Conservation (phyloP, 2,888 invertebrate genomes). For the Lithophane leautieri region DNA sequence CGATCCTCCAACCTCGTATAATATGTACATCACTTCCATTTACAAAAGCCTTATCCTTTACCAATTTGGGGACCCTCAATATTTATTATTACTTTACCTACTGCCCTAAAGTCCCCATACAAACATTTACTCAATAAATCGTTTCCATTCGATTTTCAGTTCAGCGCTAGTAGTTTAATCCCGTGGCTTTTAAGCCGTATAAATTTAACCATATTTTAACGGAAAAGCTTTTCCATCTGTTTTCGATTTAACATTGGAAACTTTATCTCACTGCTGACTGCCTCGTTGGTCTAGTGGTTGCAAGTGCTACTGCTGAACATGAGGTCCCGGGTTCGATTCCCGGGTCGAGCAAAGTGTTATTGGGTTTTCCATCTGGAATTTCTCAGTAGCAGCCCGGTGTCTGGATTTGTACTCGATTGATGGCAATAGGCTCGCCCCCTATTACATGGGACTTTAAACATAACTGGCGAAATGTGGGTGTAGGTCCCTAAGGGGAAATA, state of each 20-base stretch:
- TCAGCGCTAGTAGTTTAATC: conserved; percentile 18
- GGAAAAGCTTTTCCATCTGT: conserved; percentile 1
- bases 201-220: conserved; percentile 36
- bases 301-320: too few relatives aligned
- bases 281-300: too few relatives aligned
- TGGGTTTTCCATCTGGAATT: too few relatives aligned
- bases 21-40: background rate
- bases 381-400: too few relatives aligned
- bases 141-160: conserved; percentile 39
- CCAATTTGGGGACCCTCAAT: conserved; percentile 10
- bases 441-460: too few relatives aligned
- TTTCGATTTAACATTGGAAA: background rate
- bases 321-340: too few relatives aligned
- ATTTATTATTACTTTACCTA: background rate
- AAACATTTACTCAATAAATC: conserved; percentile 18
- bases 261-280: conserved; percentile 73
- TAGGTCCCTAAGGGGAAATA: too few relatives aligned
- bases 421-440: too few relatives aligned
- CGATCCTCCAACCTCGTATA: conserved; percentile 4
- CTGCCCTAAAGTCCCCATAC: background rate
- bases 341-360: too few relatives aligned
- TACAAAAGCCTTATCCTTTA: conserved; percentile 4
- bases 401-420: too few relatives aligned
- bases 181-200: conserved; percentile 24
- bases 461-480: too few relatives aligned